Conservation (phyloP, 2,888 invertebrate species). For the Stenoptilia bipunctidactyla region DNA sequence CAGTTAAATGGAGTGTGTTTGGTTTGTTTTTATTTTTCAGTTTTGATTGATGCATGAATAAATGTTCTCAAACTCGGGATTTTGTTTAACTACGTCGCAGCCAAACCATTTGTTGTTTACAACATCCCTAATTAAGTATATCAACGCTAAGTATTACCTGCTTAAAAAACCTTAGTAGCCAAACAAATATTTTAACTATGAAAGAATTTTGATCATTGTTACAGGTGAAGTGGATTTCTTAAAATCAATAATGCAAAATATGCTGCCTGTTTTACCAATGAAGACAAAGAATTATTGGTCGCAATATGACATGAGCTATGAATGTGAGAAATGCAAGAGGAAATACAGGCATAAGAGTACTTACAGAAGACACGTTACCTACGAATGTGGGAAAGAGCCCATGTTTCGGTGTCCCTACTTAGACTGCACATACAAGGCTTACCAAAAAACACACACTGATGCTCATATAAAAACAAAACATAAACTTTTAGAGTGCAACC, state of each 20-base stretch:
- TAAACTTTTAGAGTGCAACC: constrained; percentile 68
- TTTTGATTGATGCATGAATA: constrained; percentile 61
- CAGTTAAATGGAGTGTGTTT: constrained; percentile 47
- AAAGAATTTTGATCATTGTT: constrained; percentile 36
- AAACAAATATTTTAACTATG: too few relatives aligned
- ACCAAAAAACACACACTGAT: constrained; percentile 64
- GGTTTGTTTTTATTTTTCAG: constrained; percentile 47
- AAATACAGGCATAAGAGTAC: constrained; percentile 82
- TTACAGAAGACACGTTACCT: constrained; percentile 77
- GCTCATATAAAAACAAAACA: constrained; percentile 66
- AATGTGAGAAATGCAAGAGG: constrained; percentile 78
- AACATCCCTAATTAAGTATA: background rate
- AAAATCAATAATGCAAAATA: constrained; percentile 62
- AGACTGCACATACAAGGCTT: constrained; percentile 62
- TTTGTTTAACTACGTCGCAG: constrained; percentile 12
- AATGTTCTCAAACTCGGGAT: constrained; percentile 47
- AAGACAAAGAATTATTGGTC: constrained; percentile 67
- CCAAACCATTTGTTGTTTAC: constrained; percentile 19
- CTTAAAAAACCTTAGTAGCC: too few relatives aligned
- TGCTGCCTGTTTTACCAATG: constrained; percentile 59
- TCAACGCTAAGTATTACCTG: background rate
- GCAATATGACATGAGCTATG: constrained; percentile 54
- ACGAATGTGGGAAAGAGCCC: constrained; percentile 75
- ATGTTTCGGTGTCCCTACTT: constrained; percentile 63
- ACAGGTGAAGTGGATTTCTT: constrained; percentile 66